These are phyloP conservation scores for Molossus alvarezi DNA, from an alignment of 2,797 vertebrate genomes.

Conservation along the genomic window DNA sequence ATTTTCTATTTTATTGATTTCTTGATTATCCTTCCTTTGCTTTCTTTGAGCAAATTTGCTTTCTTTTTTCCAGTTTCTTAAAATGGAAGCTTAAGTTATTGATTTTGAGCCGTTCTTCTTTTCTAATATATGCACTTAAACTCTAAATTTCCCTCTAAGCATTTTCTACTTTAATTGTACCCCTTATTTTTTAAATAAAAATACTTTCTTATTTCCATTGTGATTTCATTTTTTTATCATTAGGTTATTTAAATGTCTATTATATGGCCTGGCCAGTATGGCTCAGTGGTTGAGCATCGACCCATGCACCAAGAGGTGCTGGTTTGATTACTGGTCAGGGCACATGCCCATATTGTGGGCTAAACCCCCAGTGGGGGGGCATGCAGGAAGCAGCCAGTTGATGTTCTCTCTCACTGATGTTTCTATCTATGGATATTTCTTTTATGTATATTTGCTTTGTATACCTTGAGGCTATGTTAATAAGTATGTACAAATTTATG, in stretches of 20 bases:
- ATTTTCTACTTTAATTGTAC: background rate
- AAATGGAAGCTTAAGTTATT: slow-evolving; percentile 4
- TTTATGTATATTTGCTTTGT: too few relatives aligned
- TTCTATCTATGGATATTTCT: too few relatives aligned
- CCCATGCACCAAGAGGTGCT: too few relatives aligned
- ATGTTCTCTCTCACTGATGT: too few relatives aligned
- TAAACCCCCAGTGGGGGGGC: too few relatives aligned
- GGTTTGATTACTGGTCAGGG: too few relatives aligned
- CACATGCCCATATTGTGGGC: too few relatives aligned
- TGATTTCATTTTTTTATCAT: slow-evolving; percentile 48
- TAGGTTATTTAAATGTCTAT: background rate
- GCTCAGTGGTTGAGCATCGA: too few relatives aligned
- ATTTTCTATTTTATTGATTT: background rate
- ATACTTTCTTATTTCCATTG: slow-evolving; percentile 46
- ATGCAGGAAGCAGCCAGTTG: too few relatives aligned
- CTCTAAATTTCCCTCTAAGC: background rate
- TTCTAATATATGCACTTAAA: background rate
- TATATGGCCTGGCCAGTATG: background rate
- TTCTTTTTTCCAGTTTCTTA: slow-evolving; percentile 30
- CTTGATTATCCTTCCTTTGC: slow-evolving; percentile 30
- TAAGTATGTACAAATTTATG: too few relatives aligned
- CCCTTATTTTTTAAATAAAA: background rate
- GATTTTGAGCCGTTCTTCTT: slow-evolving; percentile 3
- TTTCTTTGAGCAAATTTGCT: slow-evolving; percentile 5
- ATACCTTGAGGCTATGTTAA: too few relatives aligned